Evolutionary conservation across 2,888 invertebrate genomes (phyloP).

Genomic region (Cancer borealis): DNA sequence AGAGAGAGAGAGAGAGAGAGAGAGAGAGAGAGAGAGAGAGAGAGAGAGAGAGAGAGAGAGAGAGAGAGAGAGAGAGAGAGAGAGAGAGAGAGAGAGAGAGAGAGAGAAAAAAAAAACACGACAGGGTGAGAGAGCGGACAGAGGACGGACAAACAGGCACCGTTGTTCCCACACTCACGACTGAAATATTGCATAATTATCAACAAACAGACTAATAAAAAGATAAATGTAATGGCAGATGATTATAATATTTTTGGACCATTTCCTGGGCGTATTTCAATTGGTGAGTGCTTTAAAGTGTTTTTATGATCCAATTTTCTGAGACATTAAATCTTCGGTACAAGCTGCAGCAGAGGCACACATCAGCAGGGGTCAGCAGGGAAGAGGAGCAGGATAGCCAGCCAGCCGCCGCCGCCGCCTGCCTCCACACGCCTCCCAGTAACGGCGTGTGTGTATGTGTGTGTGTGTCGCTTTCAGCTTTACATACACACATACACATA

Average conservation of each 20-base stretch:
- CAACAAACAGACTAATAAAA: slow-evolving; percentile 40
- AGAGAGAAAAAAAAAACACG: background rate
- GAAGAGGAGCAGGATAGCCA: background rate
- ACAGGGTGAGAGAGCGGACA: background rate
- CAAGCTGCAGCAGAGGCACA: slow-evolving; percentile 4
- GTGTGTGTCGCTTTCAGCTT: background rate
- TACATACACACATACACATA: background rate
- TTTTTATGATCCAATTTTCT: slow-evolving; percentile 27
- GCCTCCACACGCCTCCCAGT: background rate
- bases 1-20: background rate
- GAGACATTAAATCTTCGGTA: slow-evolving; percentile 40
- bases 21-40: slow-evolving; percentile 21
- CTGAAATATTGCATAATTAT: slow-evolving; percentile 34
- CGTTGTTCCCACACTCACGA: slow-evolving; percentile 1
- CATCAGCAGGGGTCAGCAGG: slow-evolving; percentile 4
- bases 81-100: background rate
- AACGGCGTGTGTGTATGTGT: background rate
- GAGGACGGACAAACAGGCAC: background rate
- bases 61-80: background rate
- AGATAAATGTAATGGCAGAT: slow-evolving; percentile 35
- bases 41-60: slow-evolving; percentile 42
- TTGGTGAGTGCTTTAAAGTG: slow-evolving; percentile 24
- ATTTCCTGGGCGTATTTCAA: slow-evolving; percentile 29
- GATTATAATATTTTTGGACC: slow-evolving; percentile 37
- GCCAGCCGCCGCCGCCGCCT: background rate